Evolutionary conservation across 2,113 vertebrate species (phyloP), one percentile per base, ranked within the genome.

Genomic region (Vidua macroura): DNA sequence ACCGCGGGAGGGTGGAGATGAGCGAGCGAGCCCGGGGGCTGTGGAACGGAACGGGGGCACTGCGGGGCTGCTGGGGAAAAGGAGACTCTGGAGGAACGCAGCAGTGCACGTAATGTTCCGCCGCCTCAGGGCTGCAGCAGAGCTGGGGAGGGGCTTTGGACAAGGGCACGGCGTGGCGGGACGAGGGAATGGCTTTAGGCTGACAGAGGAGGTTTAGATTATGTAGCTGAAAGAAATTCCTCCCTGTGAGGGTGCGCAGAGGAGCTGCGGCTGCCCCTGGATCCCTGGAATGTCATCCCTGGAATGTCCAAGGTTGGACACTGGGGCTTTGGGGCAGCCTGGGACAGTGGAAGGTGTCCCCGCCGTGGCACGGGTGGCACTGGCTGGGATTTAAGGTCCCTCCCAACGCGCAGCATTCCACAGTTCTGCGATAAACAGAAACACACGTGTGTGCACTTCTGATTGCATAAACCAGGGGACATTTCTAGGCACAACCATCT

Each of bases 31-130:
- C 66, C 7, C 13, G 0, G 49, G 41, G n/a, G 73, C 21, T 13
- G 27, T 1, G 37, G 2, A 7, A 4, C 1, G 37, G 27, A 7
- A 4, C 1, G 37, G 27, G 16, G 3, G 5, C 60, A 2, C 37
- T 14, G 64, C 56, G 0, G 20, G 55, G 37, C 73, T 69, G 76
- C 43, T 3, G 59, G 1, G 77, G 24, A 7, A 5, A 10, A 5
- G 7, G 7, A 7, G 23, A 59, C 7, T 3, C 18, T 0, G 1
- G 23, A 20, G 37, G 8, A 14, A 17, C 8, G 19, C 2, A 1
- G 68, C 67, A 3, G 52, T 9, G 30, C 9, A 4, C 46, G 60
- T 4, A 0, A 14, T 1, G 15, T n/a, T 7, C 27, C 22, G 2
- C 6, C 12, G 44, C 27, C 51, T 25, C 1, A n/a, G 46, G 51